These are phyloP conservation scores for Lutjanus campechanus DNA, from an alignment of 2,797 vertebrate genomes.

Conservation along the genomic window DNA sequence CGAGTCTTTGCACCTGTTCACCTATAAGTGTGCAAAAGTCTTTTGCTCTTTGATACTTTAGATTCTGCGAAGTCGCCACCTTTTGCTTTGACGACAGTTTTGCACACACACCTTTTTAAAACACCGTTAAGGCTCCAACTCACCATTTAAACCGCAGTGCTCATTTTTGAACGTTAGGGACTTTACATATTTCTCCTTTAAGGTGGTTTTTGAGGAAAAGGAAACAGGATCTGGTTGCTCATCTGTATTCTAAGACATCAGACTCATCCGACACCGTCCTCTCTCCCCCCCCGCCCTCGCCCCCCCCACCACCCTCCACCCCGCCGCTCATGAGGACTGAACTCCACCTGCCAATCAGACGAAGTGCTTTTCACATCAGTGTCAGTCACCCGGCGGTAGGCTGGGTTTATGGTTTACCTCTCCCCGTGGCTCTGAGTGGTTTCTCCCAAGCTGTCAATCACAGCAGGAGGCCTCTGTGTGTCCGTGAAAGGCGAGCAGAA, in stretches of 20 bases:
- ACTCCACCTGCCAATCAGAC: slow-evolving; percentile 69
- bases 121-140: no score
- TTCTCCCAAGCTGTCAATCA: slow-evolving; percentile 75
- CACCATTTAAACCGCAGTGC: no score
- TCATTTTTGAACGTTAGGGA: no score
- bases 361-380: slow-evolving; percentile 67
- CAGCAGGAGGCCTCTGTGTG: slow-evolving; percentile 46
- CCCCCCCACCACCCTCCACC: no score
- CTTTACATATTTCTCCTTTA: no score
- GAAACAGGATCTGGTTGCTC: background rate
- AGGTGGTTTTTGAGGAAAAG: background rate
- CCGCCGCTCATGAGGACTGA: slow-evolving; percentile 30
- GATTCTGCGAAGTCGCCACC: no score
- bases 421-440: slow-evolving; percentile 54
- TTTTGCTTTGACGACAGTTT: no score
- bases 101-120: no score
- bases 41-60: no score
- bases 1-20: no score
- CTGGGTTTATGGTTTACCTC: slow-evolving; percentile 58
- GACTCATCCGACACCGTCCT: background rate
- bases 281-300: no score
- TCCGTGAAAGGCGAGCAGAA: slow-evolving; percentile 44
- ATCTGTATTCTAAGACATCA: slow-evolving; percentile 19
- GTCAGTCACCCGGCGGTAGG: slow-evolving; percentile 64
- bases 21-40: no score